Evolutionary conservation across 1,140 invertebrate species (phyloP).

Genomic region (Bradynema listronoti): DNA sequence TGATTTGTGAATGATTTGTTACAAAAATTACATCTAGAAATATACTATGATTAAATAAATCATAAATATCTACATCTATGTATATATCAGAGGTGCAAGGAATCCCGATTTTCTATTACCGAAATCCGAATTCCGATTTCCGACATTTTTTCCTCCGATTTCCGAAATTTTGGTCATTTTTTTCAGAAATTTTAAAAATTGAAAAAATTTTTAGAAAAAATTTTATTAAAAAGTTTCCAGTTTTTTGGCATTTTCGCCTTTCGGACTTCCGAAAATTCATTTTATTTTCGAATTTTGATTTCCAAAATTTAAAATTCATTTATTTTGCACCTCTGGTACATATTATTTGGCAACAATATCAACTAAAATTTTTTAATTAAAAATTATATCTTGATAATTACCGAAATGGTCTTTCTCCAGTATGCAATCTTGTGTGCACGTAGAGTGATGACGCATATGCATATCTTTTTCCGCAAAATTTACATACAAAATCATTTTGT

Average conservation of each 20-base stretch:
- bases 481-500: conserved; percentile 46
- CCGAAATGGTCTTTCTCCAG: conserved; percentile 51
- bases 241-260: too few species aligned
- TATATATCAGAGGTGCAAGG: too few species aligned
- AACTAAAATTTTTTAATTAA: not conserved
- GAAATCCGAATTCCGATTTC: too few species aligned
- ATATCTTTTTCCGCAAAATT: conserved; percentile 53
- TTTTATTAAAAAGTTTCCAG: too few species aligned
- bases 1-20: conserved; percentile 63
- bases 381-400: conserved; percentile 4
- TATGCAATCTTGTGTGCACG: conserved; percentile 50
- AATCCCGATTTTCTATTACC: too few species aligned
- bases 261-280: too few species aligned
- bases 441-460: conserved; percentile 53
- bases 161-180: too few species aligned
- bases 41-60: conserved; percentile 1
- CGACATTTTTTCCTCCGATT: too few species aligned
- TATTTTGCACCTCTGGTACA: conserved; percentile 6
- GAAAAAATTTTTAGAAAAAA: too few species aligned
- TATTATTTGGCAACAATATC: not conserved
- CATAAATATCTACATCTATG: not conserved
- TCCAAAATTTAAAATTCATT: not conserved
- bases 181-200: too few species aligned
- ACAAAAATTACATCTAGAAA: conserved; percentile 61
- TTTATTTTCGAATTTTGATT: too few species aligned